Conservation (phyloP, 2,797 vertebrate species). For the Paramormyrops hopkinsi region DNA sequence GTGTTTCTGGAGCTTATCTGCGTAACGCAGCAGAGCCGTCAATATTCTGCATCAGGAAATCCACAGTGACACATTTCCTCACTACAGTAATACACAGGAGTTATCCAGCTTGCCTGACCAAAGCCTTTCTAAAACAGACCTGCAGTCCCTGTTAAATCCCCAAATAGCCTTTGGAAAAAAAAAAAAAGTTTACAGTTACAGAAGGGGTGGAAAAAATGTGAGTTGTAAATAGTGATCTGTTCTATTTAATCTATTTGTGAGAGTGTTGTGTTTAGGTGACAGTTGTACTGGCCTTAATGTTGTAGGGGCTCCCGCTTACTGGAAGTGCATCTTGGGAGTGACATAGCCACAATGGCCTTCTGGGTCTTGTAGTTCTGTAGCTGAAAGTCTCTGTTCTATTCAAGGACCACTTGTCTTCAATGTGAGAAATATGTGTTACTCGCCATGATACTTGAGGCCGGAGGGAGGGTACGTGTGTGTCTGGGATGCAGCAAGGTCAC, state of each 20-base stretch:
- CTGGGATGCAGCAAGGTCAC: neutral
- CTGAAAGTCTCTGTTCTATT: neutral
- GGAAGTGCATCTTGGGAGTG: neutral
- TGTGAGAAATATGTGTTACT: neutral
- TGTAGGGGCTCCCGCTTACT: conserved; percentile 13
- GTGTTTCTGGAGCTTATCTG: neutral
- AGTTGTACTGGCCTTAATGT: conserved; percentile 2
- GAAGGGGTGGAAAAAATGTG: conserved; percentile 8
- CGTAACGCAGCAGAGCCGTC: neutral
- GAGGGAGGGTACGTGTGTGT: neutral
- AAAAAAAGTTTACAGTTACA: conserved; percentile 21
- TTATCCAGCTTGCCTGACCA: conserved; percentile 17
- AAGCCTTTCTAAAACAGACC: conserved; percentile 7
- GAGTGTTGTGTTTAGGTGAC: conserved; percentile 12
- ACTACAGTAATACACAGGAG: neutral
- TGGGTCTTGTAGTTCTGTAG: conserved; percentile 12
- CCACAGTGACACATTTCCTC: neutral
- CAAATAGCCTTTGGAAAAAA: conserved; percentile 18
- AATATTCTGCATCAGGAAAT: neutral
- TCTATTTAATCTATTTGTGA: conserved; percentile 7
- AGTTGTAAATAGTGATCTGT: conserved; percentile 20
- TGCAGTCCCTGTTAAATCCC: conserved; percentile 3
- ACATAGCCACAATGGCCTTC: conserved; percentile 9
- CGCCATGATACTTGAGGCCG: neutral
- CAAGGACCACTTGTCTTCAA: neutral